phyloP scores from a whole-genome alignment of 23 tunicate species.

The Corella eumyota region DNA sequence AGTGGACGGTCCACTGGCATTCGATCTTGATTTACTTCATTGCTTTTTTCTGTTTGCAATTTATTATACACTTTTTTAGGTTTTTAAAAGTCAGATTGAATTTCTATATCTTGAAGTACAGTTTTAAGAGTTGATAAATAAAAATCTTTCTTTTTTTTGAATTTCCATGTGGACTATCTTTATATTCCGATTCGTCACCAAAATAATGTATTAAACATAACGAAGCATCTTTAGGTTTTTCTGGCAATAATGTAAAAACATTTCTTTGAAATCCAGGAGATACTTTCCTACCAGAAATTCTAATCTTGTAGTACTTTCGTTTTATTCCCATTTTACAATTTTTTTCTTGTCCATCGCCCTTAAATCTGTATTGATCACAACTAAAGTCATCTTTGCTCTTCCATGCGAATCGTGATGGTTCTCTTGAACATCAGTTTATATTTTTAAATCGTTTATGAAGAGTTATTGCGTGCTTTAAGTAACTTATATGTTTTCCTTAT shows the following conservation, averaged over 20 bases:
- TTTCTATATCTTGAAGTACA: background rate
- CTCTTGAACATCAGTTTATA: no score
- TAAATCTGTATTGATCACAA: constrained; percentile 15
- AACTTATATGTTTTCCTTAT: no score
- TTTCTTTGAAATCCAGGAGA: constrained; percentile 10
- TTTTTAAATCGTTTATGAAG: no score
- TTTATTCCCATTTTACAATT: constrained; percentile 3
- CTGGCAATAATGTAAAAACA: background rate
- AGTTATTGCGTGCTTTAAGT: no score
- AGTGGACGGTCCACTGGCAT: constrained; percentile 14
- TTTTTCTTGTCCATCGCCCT: background rate
- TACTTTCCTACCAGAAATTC: constrained; percentile 2
- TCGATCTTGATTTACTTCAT: background rate
- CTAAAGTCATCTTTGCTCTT: constrained; percentile 5
- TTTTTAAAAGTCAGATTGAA: constrained; percentile 1
- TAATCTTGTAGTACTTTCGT: constrained; percentile 13
- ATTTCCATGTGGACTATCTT: constrained; percentile 6
- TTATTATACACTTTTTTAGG: constrained; percentile 9
- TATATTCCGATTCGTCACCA: constrained; percentile 1
- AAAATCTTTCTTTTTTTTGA: constrained; percentile 11
- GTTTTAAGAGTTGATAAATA: constrained; percentile 11
- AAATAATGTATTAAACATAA: constrained; percentile 14
- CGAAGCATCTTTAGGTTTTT: background rate
- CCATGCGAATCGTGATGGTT: no score
- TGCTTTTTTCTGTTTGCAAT: background rate